Base-by-base conservation (phyloP, 2,888 invertebrate species). In the Oscheius sp. region DNA sequence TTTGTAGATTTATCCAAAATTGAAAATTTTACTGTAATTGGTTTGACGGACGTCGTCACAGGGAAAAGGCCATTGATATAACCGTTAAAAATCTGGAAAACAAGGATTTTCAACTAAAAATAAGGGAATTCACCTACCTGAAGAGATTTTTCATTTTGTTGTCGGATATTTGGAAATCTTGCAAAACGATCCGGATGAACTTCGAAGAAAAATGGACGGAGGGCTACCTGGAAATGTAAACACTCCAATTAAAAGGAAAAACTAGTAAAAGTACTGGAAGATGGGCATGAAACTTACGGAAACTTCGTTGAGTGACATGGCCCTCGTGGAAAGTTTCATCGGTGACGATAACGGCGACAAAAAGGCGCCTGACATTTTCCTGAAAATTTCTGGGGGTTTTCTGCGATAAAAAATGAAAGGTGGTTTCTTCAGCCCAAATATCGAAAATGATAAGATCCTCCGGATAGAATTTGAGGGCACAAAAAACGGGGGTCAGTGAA, bases 181-280 rank as follows among this genome's bases (percentile, higher is more conserved):
- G 89, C 89, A 85, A 90, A 90, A 45, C 90, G 82, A 78, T 90
- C 90, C 16, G 90, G 90, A 86, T 90, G 90, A 16, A 90, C 90
- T 61, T 87, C 87, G 74, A 90, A 89, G 79, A 89, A 89, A 78
- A 90, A 90, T 9, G 90, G 90, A 23, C 90, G 81, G 18, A 90
- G 85, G 1, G 90, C 90, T 45, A 88, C 86, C 69, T 73, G 23
- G 55, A 72, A 35, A 16, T 12, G 23, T 13, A 16, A 1, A 45
- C 2, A 12, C 2, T n/a, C n/a, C n/a, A 43, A 43, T 56, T 5
- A 25, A 21, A 13, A 49, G 21, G 13, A 21, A 49, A 49, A 49
- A 13, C 49, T 3, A 5, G 18, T 6, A 56, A 27, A 16, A 25
- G 29, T 35, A 61, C 18, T 35, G 9, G 27, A 16, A 5, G 16